phyloP scores from a whole-genome alignment of 2,113 vertebrate species.

The Thryonomys swinderianus region DNA sequence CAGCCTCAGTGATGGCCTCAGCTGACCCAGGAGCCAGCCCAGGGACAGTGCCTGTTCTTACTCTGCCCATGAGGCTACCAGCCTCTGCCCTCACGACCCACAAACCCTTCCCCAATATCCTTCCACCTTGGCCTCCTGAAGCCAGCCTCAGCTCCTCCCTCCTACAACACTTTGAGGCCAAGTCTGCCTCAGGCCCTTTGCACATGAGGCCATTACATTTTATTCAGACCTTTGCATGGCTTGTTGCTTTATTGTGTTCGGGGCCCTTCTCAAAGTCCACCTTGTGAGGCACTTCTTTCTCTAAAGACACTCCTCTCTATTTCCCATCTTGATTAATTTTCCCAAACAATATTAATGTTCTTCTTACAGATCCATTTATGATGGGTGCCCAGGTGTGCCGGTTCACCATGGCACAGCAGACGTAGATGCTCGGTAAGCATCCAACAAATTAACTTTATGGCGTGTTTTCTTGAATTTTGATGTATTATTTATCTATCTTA shows the following conservation, averaged over 20 bases:
- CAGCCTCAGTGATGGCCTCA: rapidly evolving
- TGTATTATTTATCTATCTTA: background rate
- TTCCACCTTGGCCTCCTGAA: background rate
- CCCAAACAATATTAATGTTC: too few relatives aligned
- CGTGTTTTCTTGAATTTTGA: background rate
- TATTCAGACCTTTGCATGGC: too few relatives aligned
- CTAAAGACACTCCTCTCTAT: background rate
- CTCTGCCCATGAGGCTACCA: background rate
- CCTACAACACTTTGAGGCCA: background rate
- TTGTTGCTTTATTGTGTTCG: background rate
- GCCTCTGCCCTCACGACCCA: background rate
- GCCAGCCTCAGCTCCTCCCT: background rate
- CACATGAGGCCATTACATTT: too few relatives aligned
- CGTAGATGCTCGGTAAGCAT: background rate
- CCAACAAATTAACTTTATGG: too few relatives aligned
- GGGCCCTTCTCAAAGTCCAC: too few relatives aligned
- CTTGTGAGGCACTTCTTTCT: background rate
- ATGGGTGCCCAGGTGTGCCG: background rate
- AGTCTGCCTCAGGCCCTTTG: background rate
- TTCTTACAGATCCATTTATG: background rate
- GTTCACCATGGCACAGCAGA: too few relatives aligned
- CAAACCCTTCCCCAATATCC: background rate
- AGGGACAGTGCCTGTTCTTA: background rate
- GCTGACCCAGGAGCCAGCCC: background rate
- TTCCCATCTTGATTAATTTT: background rate